Base-by-base conservation (phyloP, 2,888 invertebrate genomes). In the Rhopalosiphum nymphaeae region DNA sequence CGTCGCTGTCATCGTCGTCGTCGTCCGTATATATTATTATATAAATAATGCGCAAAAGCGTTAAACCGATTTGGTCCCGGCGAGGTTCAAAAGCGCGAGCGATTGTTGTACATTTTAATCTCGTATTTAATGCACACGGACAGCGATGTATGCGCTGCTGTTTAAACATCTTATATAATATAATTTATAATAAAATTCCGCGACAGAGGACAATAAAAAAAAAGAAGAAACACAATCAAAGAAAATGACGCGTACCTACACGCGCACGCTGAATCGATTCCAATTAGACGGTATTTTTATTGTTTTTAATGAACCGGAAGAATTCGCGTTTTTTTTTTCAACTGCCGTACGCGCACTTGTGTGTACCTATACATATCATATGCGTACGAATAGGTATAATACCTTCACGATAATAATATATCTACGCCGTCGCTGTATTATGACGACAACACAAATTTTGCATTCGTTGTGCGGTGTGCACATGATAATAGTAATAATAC, bases 281-380 rank as follows among this genome's bases (percentile, higher is more conserved):
- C 91, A 91, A 91, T 91, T 91, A 91, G 91, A 78, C 91, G 91
- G 91, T 91, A 91, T 91, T 91, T 91, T 90, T 90, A 90, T 90
- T 90, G 90, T 90, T 91, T 91, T 91, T 78, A 89, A 89, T 89
- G 88, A 89, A 36, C 78, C 78, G 9, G 36, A 21, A 78, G 78
- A 78, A 78, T 78, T 78, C 36, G 36, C 78, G 36, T 78, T 67
- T 67, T 67, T 61, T 90, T 89, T 89, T 56, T 29, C 42, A 3
- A 57, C 57, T 89, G 42, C 42, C 29, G 57, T 57, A 36, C 78
- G 1, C 36, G 36, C 67, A 36, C 78, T 78, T 9, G 78, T 36
- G 36, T 36, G 36, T 46, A 44, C 44, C 44, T 44, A 4, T 78
- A 36, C 21, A 16, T 21, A 2, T 21, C 9, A 26, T 26, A 36